Evolutionary conservation across 2,797 vertebrate genomes (phyloP), one percentile per base, ranked within the genome.

Genomic region (Bufotes viridis): DNA sequence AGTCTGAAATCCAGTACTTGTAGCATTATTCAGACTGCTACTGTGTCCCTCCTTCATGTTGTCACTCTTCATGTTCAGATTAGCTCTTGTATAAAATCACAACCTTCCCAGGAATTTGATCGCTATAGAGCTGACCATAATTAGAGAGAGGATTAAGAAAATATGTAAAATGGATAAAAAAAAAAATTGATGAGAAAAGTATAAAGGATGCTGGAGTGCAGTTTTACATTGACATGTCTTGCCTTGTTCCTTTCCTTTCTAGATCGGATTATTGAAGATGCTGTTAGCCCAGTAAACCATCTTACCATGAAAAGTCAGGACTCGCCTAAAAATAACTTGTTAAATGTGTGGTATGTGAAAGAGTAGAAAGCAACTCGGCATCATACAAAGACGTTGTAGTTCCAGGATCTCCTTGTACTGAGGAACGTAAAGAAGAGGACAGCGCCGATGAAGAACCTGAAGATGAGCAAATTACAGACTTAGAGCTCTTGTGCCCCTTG

Each of bases 301-400:
- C 15, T 3, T 10, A 24, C 34, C 70, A 63, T 13, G 34, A 63
- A 61, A 49, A 74, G 53, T 82, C 22, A 29, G 61, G 24, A 61
- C 7, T 61, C 72, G 1, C 61, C 67, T 12, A 53, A n/a, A 1
- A 51, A 63, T 15, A 74, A 29, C 8, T 17, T 76, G 55, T 15
- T 85, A 51, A 85, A 85, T 49, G 60, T 76, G 3, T 85, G 83
- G 83, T 85, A 63, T 29, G 83, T 85, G 58, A 85, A 42, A 84
- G 26, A 24, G 34, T 58, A 20, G 34, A n/a, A 78, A 85, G 17
- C 34, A 29, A 24, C 7, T 15, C 15, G 1, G 78, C n/a, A 4
- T 49, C 34, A 15, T 55, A 69, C 22, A 5, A 20, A 53, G 42
- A 65, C 7, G 11, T 82, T 3, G 2, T 70, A 14, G 63, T 42